phyloP scores from a whole-genome alignment of 2,797 vertebrate genomes.

The Fistularia commersonii region DNA sequence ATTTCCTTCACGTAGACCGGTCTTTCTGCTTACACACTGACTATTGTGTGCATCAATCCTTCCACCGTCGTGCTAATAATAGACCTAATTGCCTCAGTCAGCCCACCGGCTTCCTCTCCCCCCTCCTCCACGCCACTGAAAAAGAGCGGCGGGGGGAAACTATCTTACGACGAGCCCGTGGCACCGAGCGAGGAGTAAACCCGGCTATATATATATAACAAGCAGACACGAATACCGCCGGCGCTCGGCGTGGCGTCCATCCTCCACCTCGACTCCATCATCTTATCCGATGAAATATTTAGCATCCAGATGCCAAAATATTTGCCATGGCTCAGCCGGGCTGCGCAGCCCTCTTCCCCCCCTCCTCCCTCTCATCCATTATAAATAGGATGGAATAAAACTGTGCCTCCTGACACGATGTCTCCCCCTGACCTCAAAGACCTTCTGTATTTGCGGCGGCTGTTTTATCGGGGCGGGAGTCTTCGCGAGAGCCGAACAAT shows the following conservation, averaged over 20 bases:
- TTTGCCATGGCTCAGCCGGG: slow-evolving; percentile 60
- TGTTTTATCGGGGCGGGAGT: slow-evolving; percentile 26
- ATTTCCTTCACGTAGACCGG: slow-evolving; percentile 85
- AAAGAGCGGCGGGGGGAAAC: slow-evolving; percentile 53
- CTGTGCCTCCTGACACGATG: slow-evolving; percentile 46
- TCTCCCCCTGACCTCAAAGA: slow-evolving; percentile 63
- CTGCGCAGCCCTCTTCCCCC: slow-evolving; percentile 29
- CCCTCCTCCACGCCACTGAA: slow-evolving; percentile 63
- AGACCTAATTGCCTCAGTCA: slow-evolving; percentile 83
- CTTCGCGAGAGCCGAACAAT: slow-evolving; percentile 31
- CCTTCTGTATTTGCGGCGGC: slow-evolving; percentile 34
- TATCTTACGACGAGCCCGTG: slow-evolving; percentile 62
- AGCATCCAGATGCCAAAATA: slow-evolving; percentile 70
- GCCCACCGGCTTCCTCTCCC: slow-evolving; percentile 80
- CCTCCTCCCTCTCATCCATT: slow-evolving; percentile 58
- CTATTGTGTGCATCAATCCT: slow-evolving; percentile 85
- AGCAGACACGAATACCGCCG: slow-evolving; percentile 49
- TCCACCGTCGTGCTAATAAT: slow-evolving; percentile 82
- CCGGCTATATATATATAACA: slow-evolving; percentile 58
- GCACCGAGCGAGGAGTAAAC: slow-evolving; percentile 53
- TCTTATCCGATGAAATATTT: slow-evolving; percentile 68
- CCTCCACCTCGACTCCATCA: slow-evolving; percentile 57
- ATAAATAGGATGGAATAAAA: slow-evolving; percentile 65
- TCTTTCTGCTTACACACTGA: slow-evolving; percentile 82
- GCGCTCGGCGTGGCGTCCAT: slow-evolving; percentile 59